phyloP scores from a whole-genome alignment of 2,797 vertebrate species.

The Urocyon cinereoargenteus region DNA sequence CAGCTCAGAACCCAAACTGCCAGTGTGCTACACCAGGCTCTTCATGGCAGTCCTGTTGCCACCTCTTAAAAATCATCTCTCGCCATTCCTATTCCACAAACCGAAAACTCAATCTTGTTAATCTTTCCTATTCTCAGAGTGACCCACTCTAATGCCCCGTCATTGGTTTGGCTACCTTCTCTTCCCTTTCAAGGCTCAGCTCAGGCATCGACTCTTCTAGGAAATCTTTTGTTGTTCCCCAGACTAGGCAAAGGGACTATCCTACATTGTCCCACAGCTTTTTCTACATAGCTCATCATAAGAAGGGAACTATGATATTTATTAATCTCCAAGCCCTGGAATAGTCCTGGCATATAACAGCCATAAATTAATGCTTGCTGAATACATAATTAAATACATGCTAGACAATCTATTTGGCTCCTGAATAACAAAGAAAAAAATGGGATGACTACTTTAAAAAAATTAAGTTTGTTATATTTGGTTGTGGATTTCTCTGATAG shows the following conservation, averaged over 20 bases:
- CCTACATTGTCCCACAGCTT: neutral
- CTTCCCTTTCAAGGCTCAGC: neutral
- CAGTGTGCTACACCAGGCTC: neutral
- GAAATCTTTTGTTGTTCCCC: neutral
- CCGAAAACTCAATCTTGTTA: neutral
- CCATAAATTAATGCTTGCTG: neutral
- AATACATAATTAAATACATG: slow-evolving; percentile 32
- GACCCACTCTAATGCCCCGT: too few species aligned
- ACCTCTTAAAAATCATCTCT: neutral
- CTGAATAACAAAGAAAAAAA: slow-evolving; percentile 48
- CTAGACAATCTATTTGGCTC: neutral
- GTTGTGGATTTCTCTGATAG: neutral
- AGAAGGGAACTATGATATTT: neutral
- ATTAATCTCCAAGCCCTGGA: neutral
- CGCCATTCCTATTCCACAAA: neutral
- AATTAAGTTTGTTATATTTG: neutral
- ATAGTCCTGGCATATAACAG: neutral
- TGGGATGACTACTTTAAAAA: neutral
- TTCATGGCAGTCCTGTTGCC: neutral
- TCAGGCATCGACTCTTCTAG: neutral
- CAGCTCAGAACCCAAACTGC: neutral
- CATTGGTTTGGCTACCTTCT: neutral
- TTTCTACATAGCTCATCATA: neutral
- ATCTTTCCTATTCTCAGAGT: neutral
- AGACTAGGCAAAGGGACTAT: neutral